Conservation (phyloP, 2,113 vertebrate species). For the crab-eating macaque (Macaca fascicularis) region T2T-MFA8v1.1 NC_088378.1:42464501-42465000, state of each 20-base stretch:
- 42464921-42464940: slow-evolving; percentile 45
- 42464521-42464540: background rate
- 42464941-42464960: slow-evolving; percentile 62
- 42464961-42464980: slow-evolving; percentile 48
- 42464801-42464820: slow-evolving; percentile 21
- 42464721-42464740: background rate
- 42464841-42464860: slow-evolving; percentile 73
- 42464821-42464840: slow-evolving; percentile 59
- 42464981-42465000: slow-evolving; percentile 43
- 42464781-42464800: background rate
- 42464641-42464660: background rate
- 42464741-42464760: background rate
- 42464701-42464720: background rate
- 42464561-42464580: background rate
- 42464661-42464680: background rate
- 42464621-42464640: background rate
- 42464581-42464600: background rate
- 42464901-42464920: slow-evolving; percentile 59
- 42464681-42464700: background rate
- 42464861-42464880: slow-evolving; percentile 48
- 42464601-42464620: background rate
- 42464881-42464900: slow-evolving; percentile 46
- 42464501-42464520: background rate
- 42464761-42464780: background rate
- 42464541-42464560: background rate